Evolutionary conservation across 2,797 vertebrate genomes (phyloP).

Genomic region (Rhynchonycteris naso): DNA sequence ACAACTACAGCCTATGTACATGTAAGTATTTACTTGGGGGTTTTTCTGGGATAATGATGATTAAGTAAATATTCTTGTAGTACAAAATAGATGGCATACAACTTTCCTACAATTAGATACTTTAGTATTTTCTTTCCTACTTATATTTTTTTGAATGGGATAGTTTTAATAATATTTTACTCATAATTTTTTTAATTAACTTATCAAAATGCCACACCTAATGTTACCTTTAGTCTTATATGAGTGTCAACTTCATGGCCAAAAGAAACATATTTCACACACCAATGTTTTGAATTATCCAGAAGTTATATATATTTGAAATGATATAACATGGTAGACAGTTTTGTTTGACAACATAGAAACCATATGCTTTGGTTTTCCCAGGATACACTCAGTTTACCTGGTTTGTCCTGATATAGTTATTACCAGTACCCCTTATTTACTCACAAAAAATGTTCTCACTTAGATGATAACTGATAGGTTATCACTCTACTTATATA

Average conservation of each 20-base stretch:
- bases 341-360: not conserved
- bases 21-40: slow-evolving; percentile 89
- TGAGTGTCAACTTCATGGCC: not conserved
- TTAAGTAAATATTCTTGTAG: slow-evolving; percentile 66
- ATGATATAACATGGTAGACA: not conserved
- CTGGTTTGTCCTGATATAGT: not conserved
- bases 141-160: not conserved
- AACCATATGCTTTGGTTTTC: slow-evolving; percentile 34
- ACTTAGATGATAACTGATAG: slow-evolving; percentile 25
- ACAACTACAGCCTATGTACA: slow-evolving; percentile 99
- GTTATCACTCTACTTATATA: not conserved
- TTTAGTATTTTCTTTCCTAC: slow-evolving; percentile 11
- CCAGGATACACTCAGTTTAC: not conserved
- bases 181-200: not conserved
- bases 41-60: slow-evolving; percentile 51
- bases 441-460: slow-evolving; percentile 19
- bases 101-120: slow-evolving; percentile 24
- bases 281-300: slow-evolving; percentile 6
- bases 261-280: slow-evolving; percentile 20
- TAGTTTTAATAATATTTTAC: slow-evolving; percentile 49
- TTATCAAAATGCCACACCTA: slow-evolving; percentile 42
- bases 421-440: not conserved
- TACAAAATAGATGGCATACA: slow-evolving; percentile 71
- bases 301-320: slow-evolving; percentile 30
- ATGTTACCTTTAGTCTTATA: slow-evolving; percentile 43